phyloP scores from a whole-genome alignment of 2,797 vertebrate species.

The Schizopygopsis pylzovi region DNA sequence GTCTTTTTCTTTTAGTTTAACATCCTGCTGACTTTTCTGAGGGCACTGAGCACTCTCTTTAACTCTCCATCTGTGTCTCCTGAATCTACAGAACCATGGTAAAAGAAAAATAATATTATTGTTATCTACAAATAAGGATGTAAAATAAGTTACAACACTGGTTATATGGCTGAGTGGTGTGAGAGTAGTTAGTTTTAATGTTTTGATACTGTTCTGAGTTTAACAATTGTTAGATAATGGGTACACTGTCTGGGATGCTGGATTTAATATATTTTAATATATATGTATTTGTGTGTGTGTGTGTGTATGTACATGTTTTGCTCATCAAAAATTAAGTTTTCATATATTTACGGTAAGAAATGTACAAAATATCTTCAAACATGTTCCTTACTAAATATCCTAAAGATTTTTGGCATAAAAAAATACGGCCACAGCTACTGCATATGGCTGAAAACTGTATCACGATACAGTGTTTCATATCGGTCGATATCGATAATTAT shows the following conservation, averaged over 20 bases:
- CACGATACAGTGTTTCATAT: too few relatives aligned
- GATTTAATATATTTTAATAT: too few relatives aligned
- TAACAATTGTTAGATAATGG: not conserved
- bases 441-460: too few relatives aligned
- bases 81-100: not conserved
- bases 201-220: not conserved
- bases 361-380: too few relatives aligned
- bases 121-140: not conserved
- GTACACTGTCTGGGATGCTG: not conserved
- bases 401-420: too few relatives aligned
- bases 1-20: constrained; percentile 35
- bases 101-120: not conserved
- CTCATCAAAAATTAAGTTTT: too few relatives aligned
- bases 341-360: too few relatives aligned
- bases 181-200: not conserved
- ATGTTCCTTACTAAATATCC: too few relatives aligned
- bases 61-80: constrained; percentile 26
- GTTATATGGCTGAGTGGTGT: not conserved
- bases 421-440: too few relatives aligned
- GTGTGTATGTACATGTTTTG: too few relatives aligned
- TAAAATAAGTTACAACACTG: not conserved
- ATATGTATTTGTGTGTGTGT: too few relatives aligned
- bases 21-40: not conserved
- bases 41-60: not conserved
- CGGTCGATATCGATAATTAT: too few relatives aligned